Conservation (phyloP, 1,140 invertebrate genomes). For the Adelges cooleyi region DNA sequence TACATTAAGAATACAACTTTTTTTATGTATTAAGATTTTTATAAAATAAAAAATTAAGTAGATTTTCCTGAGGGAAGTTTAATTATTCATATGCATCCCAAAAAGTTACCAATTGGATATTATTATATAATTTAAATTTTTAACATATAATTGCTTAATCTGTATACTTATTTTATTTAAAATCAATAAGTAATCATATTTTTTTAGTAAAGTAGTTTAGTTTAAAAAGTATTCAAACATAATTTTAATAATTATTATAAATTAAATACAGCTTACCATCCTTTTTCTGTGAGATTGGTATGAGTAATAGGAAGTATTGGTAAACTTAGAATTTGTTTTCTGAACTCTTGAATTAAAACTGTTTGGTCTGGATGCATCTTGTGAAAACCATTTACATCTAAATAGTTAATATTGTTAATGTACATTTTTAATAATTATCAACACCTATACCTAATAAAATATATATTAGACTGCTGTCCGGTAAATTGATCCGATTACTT, state of each 20-base stretch:
- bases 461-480: not conserved
- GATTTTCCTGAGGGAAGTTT: too few species aligned
- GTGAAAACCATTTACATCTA: constrained; percentile 39
- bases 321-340: constrained; percentile 55
- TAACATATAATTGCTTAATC: too few species aligned
- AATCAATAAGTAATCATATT: constrained; percentile 14
- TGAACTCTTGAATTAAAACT: constrained; percentile 50
- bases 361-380: constrained; percentile 55
- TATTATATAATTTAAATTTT: too few species aligned
- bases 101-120: too few species aligned
- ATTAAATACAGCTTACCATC: constrained; percentile 43
- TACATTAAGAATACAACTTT: too few species aligned
- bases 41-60: too few species aligned
- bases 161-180: too few species aligned
- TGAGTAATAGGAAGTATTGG: constrained; percentile 53
- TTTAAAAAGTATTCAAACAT: too few species aligned
- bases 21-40: too few species aligned
- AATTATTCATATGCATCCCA: too few species aligned
- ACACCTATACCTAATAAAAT: not conserved
- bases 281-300: constrained; percentile 53
- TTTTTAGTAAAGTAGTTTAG: not conserved
- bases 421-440: not conserved
- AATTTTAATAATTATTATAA: not conserved
- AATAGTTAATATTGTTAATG: constrained; percentile 39
- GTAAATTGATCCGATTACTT: not conserved